Conservation (phyloP, 2,113 vertebrate genomes). For the Peromyscus leucopus region DNA sequence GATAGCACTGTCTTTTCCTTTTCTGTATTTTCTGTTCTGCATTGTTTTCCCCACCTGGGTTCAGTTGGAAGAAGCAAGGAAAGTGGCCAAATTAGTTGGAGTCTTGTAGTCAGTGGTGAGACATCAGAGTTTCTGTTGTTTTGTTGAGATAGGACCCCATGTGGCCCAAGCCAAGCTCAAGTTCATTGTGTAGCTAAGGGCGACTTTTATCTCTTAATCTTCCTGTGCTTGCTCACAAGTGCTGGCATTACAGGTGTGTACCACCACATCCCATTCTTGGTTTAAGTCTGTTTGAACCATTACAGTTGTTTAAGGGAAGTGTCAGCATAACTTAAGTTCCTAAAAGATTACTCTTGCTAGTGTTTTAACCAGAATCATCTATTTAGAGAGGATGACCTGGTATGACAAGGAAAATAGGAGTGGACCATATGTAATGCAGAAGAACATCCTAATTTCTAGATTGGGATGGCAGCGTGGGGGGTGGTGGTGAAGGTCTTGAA, state of each 20-base stretch:
- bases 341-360: neutral
- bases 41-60: neutral
- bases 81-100: neutral
- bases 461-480: neutral
- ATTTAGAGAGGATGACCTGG: neutral
- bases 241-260: neutral
- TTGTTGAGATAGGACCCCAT: neutral
- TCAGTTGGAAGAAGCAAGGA: neutral
- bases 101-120: neutral
- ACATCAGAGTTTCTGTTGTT: neutral
- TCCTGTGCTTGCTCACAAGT: neutral
- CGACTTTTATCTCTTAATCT: neutral
- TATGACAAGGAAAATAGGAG: neutral
- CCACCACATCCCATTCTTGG: neutral
- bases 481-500: neutral
- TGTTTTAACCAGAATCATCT: slow-evolving; percentile 1
- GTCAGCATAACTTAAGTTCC: neutral
- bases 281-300: neutral
- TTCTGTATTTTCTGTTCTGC: neutral
- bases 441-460: neutral
- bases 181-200: neutral
- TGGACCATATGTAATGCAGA: neutral
- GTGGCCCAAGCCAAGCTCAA: neutral
- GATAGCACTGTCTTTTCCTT: neutral
- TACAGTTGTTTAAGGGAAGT: neutral